Conservation (phyloP, 2,113 vertebrate species). For the Scortum barcoo region DNA sequence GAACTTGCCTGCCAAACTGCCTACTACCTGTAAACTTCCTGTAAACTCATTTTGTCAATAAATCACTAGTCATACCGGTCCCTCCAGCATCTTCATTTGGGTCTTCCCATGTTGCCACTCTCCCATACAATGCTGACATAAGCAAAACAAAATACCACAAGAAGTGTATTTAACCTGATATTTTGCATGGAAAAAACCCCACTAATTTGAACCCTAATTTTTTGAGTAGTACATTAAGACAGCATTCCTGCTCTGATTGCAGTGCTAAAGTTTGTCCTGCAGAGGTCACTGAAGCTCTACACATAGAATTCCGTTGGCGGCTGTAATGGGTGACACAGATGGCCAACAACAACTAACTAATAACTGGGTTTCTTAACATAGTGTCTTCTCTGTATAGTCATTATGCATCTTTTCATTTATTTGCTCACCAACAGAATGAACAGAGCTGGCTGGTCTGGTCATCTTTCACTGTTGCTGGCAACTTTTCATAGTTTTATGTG, state of each 20-base stretch:
- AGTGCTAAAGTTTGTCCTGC: slow-evolving; percentile 19
- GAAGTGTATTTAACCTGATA: neutral
- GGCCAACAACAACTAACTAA: neutral
- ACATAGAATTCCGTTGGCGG: fast-evolving
- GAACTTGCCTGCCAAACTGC: too few species aligned
- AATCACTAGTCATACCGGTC: too few species aligned
- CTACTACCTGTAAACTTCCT: too few species aligned
- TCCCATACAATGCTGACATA: too few species aligned
- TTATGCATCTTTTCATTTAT: neutral
- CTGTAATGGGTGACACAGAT: neutral
- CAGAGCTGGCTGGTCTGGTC: neutral
- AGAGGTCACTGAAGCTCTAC: slow-evolving; percentile 71
- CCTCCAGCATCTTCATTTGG: too few species aligned
- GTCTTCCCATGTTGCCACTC: too few species aligned
- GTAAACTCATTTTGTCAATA: too few species aligned
- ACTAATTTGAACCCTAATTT: neutral
- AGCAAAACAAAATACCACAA: neutral
- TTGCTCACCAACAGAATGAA: too few species aligned
- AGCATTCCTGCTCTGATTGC: neutral
- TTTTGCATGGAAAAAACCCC: neutral
- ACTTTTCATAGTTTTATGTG: neutral
- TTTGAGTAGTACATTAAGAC: neutral
- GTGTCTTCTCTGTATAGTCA: neutral
- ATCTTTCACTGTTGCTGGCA: neutral
- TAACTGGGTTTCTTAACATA: neutral